Evolutionary conservation across 2,888 invertebrate species (phyloP), one percentile per base, ranked within the genome.

Genomic region (Stenolophus ochropezus): DNA sequence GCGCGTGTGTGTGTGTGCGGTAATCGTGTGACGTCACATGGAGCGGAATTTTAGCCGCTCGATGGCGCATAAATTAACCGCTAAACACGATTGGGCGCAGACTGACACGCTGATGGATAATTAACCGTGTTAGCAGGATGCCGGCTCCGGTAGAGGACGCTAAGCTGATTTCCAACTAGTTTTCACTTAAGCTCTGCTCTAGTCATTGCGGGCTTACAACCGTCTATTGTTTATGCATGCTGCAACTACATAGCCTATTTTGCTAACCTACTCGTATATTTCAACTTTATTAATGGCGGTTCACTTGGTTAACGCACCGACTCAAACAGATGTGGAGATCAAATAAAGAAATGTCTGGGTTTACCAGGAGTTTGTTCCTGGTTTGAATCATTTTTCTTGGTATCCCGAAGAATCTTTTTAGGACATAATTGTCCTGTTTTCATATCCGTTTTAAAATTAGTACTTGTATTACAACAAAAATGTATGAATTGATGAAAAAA

Each of bases 21-120:
- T 73, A 80, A 79, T 79, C 69, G 51, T 16, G 71, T 69, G 69
- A 79, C 53, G 79, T 79, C 79, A 79, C 69, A 11, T 80, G 80
- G 20, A 69, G 33, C 58, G 82, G 76, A 74, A 83, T 84, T 83
- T 84, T 82, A 49, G 82, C 80, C 82, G 82, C 82, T 83, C 80
- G 84, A 78, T 82, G 83, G 85, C 85, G 85, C 85, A 86, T 87
- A 87, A 87, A 87, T 87, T 86, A 73, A 85, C 85, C 58, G 58
- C 83, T 83, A 84, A 86, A 84, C 86, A 85, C 86, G 86, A 85
- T 85, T 85, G 80, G 42, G 18, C 73, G 33, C 47, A 33, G 33
- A 79, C 71, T 73, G 73, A 73, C 80, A 73, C 73, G 25, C 56
- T 69, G 25, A 11, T 33, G 53, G 71, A 69, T 79, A 79, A 79